Evolutionary conservation across 1,140 invertebrate species (phyloP).

Genomic region (Bactericera cockerelli): DNA sequence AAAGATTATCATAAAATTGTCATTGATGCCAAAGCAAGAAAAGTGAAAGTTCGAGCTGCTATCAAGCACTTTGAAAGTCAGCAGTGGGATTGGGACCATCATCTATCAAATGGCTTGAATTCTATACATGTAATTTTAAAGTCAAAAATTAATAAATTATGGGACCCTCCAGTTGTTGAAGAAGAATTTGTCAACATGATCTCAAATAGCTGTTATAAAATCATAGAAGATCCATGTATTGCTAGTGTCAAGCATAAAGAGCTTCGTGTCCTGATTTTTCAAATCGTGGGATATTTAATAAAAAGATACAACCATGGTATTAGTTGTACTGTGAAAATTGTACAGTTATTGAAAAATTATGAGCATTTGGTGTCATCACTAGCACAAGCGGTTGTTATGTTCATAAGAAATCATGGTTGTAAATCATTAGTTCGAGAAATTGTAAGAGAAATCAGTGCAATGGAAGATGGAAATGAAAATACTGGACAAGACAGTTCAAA

Average conservation of each 20-base stretch:
- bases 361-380: conserved; percentile 52
- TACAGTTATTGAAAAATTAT: conserved; percentile 52
- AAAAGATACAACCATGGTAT: conserved; percentile 65
- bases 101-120: conserved; percentile 42
- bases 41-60: conserved; percentile 23
- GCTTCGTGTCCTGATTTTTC: conserved; percentile 48
- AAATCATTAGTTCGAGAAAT: conserved; percentile 50
- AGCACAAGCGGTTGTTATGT: conserved; percentile 44
- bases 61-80: conserved; percentile 28
- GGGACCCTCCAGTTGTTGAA: conserved; percentile 66
- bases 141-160: conserved; percentile 51
- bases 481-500: conserved; percentile 37
- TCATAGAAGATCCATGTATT: conserved; percentile 21
- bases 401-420: conserved; percentile 43
- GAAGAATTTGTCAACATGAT: conserved; percentile 79
- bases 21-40: conserved; percentile 18
- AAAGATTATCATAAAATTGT: conserved; percentile 16
- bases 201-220: conserved; percentile 34
- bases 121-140: conserved; percentile 46
- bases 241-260: conserved; percentile 38
- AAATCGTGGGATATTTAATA: conserved; percentile 63
- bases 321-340: conserved; percentile 44
- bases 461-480: conserved; percentile 22
- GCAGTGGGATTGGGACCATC: conserved; percentile 38
- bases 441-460: conserved; percentile 50